Evolutionary conservation across 2,888 invertebrate genomes (phyloP).

Genomic region (Rhodophaea formosa): DNA sequence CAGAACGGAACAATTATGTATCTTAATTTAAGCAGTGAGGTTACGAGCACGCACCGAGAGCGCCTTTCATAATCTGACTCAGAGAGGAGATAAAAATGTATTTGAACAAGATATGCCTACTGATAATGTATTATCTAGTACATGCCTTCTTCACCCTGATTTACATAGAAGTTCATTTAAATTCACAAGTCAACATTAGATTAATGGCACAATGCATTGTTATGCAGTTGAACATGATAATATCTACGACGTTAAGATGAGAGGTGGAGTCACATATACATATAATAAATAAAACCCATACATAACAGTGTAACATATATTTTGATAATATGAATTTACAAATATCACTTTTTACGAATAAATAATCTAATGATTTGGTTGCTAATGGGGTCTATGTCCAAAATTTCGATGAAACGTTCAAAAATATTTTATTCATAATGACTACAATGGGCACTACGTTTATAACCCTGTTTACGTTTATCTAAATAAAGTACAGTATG

Average conservation of each 20-base stretch:
- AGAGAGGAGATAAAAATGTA: constrained; percentile 40
- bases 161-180: constrained; percentile 28
- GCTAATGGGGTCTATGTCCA: constrained; percentile 32
- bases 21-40: constrained; percentile 31
- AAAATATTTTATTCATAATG: constrained; percentile 34
- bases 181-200: constrained; percentile 17
- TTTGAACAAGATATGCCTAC: constrained; percentile 50
- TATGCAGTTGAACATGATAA: constrained; percentile 5
- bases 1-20: constrained; percentile 33
- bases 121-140: constrained; percentile 41
- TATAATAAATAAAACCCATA: constrained; percentile 72
- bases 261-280: constrained; percentile 25
- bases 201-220: constrained; percentile 16
- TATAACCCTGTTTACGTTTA: constrained; percentile 36
- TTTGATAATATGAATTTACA: constrained; percentile 74
- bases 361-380: constrained; percentile 47
- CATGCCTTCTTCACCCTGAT: constrained; percentile 36
- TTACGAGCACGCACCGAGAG: constrained; percentile 37
- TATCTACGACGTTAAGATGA: constrained; percentile 21
- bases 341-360: constrained; percentile 66
- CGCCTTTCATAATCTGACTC: constrained; percentile 35
- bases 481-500: constrained; percentile 31
- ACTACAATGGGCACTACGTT: constrained; percentile 31
- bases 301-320: constrained; percentile 77
- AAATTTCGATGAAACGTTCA: constrained; percentile 25